Base-by-base conservation (phyloP, 2,797 vertebrate genomes). In the Neopelma chrysocephalum region DNA sequence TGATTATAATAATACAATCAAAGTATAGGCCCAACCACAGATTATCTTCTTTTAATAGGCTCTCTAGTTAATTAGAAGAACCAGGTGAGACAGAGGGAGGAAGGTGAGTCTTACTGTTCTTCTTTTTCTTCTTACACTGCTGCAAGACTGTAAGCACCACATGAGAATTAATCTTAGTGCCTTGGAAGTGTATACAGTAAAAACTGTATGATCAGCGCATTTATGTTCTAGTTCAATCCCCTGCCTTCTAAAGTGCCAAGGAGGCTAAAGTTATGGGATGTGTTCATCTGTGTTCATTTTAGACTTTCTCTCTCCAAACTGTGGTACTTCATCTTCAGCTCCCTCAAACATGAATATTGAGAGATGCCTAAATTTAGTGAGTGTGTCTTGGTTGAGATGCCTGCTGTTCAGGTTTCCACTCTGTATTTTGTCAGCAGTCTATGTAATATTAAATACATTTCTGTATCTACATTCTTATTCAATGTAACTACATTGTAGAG, bases 401-500 rank as follows among this genome's bases (percentile, higher is more conserved):
- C 31, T 65, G 51, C 29, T 2, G 4, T 53, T 45, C 29, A 36
- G 13, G 22, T 21, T 50, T 45, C n/a, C 43, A 17, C 13, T 29
- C 15, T 77, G 48, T 45, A 8, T 83, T 80, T 77, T 92, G 22
- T 68, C 27, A 68, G 25, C 17, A 56, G 15, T 70, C 27, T 70
- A 2, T 0, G 0, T 57, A 47, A 27, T 51, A 47, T 47, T n/a
- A 38, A 70, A 61, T 66, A 8, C 0, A 16, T 70, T 40, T 69
- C 56, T 57, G 11, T 34, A 21, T 79, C 60, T 70, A 4, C 19
- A 12, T 75, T 53, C 34, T 61, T 48, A 58, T 66, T 81, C 3
- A 1, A 0, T 43, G 34, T 36, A 83, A 38, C n/a, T 61, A 6
- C 15, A 15, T 18, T 16, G 23, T 31, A 0, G 1, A 34, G 23